Evolutionary conservation across 2,888 invertebrate species (phyloP).

Genomic region (Lordiphosa fenestrarum): DNA sequence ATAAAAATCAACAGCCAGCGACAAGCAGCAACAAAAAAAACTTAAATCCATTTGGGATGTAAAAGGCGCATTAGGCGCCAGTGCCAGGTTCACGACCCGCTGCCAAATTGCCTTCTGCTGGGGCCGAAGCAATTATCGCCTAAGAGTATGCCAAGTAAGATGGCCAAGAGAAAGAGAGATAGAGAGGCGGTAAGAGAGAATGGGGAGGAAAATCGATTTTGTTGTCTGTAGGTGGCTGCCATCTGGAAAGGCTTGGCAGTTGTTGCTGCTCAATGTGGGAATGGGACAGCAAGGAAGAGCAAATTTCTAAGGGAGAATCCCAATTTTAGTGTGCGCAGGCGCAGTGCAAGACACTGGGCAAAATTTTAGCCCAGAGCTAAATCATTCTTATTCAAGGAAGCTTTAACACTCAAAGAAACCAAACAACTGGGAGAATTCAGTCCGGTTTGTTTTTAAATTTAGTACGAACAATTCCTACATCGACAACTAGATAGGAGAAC

Average conservation of each 20-base stretch:
- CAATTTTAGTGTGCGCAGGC: constrained; percentile 46
- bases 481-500: too few species aligned
- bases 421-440: too few species aligned
- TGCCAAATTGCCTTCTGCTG: constrained; percentile 42
- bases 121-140: constrained; percentile 45
- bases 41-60: constrained; percentile 49
- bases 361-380: not conserved
- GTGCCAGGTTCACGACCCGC: constrained; percentile 62
- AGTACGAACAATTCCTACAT: too few species aligned
- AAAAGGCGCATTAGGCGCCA: constrained; percentile 47
- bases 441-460: too few species aligned
- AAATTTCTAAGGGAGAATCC: constrained; percentile 8
- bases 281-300: constrained; percentile 6
- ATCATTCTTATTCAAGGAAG: too few species aligned
- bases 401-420: too few species aligned
- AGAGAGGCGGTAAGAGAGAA: constrained; percentile 16
- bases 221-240: constrained; percentile 31
- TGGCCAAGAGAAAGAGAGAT: not conserved
- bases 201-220: constrained; percentile 57
- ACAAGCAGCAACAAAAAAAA: constrained; percentile 21
- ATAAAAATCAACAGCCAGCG: constrained; percentile 62
- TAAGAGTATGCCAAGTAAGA: constrained; percentile 31
- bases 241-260: constrained; percentile 50
- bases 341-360: constrained; percentile 50
- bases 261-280: constrained; percentile 46